phyloP scores from a whole-genome alignment of 2,113 vertebrate species.

The Nerophis lumbriciformis region DNA sequence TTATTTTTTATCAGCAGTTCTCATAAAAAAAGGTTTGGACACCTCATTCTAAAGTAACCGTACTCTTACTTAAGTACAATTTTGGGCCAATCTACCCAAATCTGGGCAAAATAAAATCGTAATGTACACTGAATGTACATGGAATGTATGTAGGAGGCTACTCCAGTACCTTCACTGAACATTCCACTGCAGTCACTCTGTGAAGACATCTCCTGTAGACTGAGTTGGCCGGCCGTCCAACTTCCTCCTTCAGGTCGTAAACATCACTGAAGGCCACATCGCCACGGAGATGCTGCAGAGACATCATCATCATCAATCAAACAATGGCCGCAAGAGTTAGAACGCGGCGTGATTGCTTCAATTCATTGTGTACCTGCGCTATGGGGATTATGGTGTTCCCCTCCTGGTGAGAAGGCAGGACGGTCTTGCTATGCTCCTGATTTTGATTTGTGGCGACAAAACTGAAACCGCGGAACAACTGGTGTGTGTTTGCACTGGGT shows the following conservation, averaged over 20 bases:
- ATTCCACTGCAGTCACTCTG: constrained; percentile 85
- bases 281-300: constrained; percentile 81
- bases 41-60: no score
- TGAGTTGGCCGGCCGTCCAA: constrained; percentile 80
- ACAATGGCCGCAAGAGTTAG: background rate
- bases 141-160: background rate
- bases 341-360: background rate
- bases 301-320: background rate
- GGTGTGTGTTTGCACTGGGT: constrained; percentile 90
- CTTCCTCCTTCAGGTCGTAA: constrained; percentile 90
- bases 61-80: no score
- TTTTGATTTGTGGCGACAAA: constrained; percentile 86
- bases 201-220: constrained; percentile 87
- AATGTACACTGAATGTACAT: no score
- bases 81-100: no score
- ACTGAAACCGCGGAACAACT: constrained; percentile 94
- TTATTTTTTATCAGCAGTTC: no score
- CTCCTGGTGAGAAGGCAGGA: constrained; percentile 44
- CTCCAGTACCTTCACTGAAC: constrained; percentile 84
- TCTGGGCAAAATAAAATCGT: no score
- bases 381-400: constrained; percentile 78
- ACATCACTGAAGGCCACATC: constrained; percentile 86
- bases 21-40: no score
- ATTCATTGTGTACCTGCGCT: constrained; percentile 76
- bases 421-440: constrained; percentile 70